Conservation (phyloP, 2,797 vertebrate species). For the Dendrocincla fuliginosa region DNA sequence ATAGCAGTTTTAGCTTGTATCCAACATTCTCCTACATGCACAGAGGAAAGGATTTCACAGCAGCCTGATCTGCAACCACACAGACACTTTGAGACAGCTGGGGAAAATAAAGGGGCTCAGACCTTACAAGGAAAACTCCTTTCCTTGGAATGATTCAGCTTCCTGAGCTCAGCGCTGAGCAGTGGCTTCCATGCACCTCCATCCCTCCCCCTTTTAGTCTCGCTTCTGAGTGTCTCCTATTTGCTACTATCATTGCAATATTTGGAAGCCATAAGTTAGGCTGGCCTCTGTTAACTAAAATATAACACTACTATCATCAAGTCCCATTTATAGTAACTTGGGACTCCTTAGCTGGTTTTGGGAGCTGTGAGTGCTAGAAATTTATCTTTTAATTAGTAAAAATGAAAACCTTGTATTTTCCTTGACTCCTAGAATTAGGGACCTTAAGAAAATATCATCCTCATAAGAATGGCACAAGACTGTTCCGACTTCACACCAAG, state of each 20-base stretch:
- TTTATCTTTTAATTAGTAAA: not conserved
- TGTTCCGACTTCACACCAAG: not conserved
- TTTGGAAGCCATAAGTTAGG: not conserved
- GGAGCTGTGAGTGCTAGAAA: not conserved
- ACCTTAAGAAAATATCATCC: not conserved
- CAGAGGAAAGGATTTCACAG: not conserved
- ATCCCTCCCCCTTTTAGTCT: not conserved
- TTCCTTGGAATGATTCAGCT: not conserved
- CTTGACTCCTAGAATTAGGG: not conserved
- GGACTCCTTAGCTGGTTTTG: not conserved
- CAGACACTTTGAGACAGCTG: not conserved
- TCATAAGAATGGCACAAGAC: accelerated
- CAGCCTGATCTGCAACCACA: not conserved
- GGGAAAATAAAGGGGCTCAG: not conserved
- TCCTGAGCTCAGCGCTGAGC: not conserved
- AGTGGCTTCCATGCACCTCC: not conserved
- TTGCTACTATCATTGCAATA: not conserved
- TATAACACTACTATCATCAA: not conserved
- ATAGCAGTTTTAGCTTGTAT: not conserved
- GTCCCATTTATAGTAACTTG: not conserved
- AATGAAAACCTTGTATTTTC: not conserved
- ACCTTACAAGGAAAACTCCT: not conserved
- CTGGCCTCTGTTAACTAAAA: not conserved
- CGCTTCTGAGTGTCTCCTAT: accelerated
- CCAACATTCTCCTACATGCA: not conserved